Evolutionary conservation across 2,888 invertebrate species (phyloP).

Genomic region (Oasisia sp.): DNA sequence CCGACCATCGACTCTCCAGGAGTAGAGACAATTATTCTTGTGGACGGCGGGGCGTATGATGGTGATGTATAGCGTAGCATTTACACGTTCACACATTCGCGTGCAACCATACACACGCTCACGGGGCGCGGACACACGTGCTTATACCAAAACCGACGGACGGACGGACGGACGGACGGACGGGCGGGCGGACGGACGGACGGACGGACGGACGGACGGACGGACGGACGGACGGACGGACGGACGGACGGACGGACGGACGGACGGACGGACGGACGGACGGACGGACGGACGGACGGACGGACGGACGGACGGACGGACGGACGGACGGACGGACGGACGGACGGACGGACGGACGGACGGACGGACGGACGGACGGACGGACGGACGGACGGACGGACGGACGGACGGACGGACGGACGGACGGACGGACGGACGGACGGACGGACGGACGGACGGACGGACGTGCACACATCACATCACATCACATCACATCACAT

Average conservation of each 20-base stretch:
- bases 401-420: no score
- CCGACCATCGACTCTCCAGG: no score
- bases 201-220: constrained; percentile 8
- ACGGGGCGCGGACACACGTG: no score
- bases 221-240: constrained; percentile 7
- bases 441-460: not conserved
- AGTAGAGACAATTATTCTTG: no score
- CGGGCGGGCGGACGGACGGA: not conserved
- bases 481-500: no score
- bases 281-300: constrained; percentile 27
- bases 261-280: constrained; percentile 7
- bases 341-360: constrained; percentile 28
- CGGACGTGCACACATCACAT: no score
- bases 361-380: constrained; percentile 21
- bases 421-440: not conserved
- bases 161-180: no score
- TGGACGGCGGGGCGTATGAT: no score
- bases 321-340: constrained; percentile 32
- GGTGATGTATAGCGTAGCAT: no score
- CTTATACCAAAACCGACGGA: no score
- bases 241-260: constrained; percentile 8
- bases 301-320: constrained; percentile 32
- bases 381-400: constrained; percentile 14
- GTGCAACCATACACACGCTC: no score
- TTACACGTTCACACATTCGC: no score